phyloP scores from a whole-genome alignment of 2,888 invertebrate species.

The Drosophila bunnanda region DNA sequence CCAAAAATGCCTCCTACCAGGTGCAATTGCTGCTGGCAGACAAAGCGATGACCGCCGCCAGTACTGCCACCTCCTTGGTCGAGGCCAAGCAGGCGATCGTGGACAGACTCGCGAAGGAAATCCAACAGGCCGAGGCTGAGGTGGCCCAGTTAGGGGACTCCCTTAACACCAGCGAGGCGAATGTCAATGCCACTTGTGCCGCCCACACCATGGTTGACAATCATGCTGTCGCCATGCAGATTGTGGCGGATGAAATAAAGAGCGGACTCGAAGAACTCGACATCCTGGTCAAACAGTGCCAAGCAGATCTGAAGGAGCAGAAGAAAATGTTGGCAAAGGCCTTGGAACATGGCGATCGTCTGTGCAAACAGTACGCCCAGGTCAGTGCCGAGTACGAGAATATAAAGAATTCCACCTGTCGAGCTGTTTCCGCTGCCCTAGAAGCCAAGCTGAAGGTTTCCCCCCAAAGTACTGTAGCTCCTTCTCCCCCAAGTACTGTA shows the following conservation, averaged over 20 bases:
- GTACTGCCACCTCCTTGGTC: conserved; percentile 89
- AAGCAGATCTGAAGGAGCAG: conserved; percentile 88
- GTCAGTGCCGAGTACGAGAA: conserved; percentile 88
- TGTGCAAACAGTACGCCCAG: conserved; percentile 87
- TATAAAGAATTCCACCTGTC: conserved; percentile 88
- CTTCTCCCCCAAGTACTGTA: too few species aligned
- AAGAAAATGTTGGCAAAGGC: conserved; percentile 88
- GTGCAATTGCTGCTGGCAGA: conserved; percentile 89
- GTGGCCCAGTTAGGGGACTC: conserved; percentile 87
- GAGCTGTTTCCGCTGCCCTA: conserved; percentile 88
- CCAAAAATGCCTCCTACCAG: conserved; percentile 89
- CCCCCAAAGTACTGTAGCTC: too few species aligned
- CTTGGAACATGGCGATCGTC: conserved; percentile 87
- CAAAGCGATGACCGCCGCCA: conserved; percentile 89
- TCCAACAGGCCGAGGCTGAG: conserved; percentile 88
- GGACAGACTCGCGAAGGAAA: conserved; percentile 88
- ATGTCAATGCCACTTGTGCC: conserved; percentile 87
- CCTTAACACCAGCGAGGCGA: conserved; percentile 87
- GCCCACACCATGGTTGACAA: conserved; percentile 87
- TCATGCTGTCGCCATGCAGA: conserved; percentile 85
- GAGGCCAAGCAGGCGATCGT: conserved; percentile 89
- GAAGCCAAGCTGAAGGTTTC: conserved; percentile 88
- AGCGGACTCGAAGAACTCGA: conserved; percentile 87
- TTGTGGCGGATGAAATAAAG: conserved; percentile 85
- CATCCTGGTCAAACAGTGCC: conserved; percentile 86